These are phyloP conservation scores for Siniperca obscura DNA, from an alignment of 2,797 vertebrate genomes.

Conservation along the genomic window DNA sequence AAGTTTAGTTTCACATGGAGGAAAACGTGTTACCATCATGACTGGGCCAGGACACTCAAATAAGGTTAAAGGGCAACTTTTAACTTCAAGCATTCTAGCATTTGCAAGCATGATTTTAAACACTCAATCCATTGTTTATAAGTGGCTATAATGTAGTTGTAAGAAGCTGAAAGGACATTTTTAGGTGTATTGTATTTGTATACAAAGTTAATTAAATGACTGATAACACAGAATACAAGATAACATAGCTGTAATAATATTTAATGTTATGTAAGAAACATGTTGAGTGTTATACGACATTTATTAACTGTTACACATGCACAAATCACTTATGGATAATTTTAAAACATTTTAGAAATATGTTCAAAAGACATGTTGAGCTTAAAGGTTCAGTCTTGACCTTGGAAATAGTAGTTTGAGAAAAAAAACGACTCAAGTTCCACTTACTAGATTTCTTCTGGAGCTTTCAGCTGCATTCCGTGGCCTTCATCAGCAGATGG, in stretches of 20 bases:
- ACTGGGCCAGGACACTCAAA: not conserved
- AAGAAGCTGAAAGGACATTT: not conserved
- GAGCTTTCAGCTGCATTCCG: not conserved
- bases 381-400: not conserved
- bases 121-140: not conserved
- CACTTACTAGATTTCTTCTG: not conserved
- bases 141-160: not conserved
- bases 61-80: not conserved
- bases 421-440: no score
- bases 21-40: not conserved
- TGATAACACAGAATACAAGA: not conserved
- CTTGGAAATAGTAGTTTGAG: not conserved
- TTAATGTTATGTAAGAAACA: not conserved
- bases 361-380: not conserved
- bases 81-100: not conserved
- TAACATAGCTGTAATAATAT: not conserved
- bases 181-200: not conserved
- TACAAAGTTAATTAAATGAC: not conserved
- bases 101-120: not conserved
- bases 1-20: conserved; percentile 3
- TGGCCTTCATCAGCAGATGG: not conserved
- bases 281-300: not conserved
- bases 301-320: not conserved
- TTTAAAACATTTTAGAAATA: not conserved
- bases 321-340: not conserved